phyloP scores from a whole-genome alignment of 1,140 invertebrate species.

The Bathynomus jamesi region DNA sequence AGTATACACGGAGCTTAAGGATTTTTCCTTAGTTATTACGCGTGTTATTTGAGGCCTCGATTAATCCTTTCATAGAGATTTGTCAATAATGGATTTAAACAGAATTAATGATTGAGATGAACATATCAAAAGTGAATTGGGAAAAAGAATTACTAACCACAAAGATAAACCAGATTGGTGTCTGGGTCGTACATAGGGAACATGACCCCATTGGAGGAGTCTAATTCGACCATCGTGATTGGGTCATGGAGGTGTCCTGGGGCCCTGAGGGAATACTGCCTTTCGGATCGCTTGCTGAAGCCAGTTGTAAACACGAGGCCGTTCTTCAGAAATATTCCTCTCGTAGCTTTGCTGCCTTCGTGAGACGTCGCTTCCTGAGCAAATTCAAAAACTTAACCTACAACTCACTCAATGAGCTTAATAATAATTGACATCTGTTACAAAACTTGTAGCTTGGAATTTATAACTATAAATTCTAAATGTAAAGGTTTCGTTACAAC shows the following conservation, averaged over 20 bases:
- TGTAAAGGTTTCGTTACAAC: too few relatives aligned
- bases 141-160: constrained; percentile 69
- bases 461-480: too few relatives aligned
- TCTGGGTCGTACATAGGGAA: constrained; percentile 97
- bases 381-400: constrained; percentile 18
- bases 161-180: constrained; percentile 89
- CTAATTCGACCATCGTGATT: constrained; percentile 90
- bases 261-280: constrained; percentile 86
- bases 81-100: too few relatives aligned
- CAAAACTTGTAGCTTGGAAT: too few relatives aligned
- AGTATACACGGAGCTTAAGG: too few relatives aligned
- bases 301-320: constrained; percentile 93
- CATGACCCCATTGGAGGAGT: constrained; percentile 95
- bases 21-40: too few relatives aligned
- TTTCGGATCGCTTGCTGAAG: constrained; percentile 91
- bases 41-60: too few relatives aligned
- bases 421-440: too few relatives aligned
- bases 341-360: constrained; percentile 89
- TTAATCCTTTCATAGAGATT: too few relatives aligned
- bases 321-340: constrained; percentile 78
- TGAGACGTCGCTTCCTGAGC: constrained; percentile 76
- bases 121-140: too few relatives aligned
- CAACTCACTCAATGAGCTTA: too few relatives aligned
- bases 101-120: too few relatives aligned
- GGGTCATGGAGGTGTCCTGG: constrained; percentile 82